Evolutionary conservation across 2,113 vertebrate genomes (phyloP), one percentile per base, ranked within the genome.

Genomic region (Ariopsis seemanni): DNA sequence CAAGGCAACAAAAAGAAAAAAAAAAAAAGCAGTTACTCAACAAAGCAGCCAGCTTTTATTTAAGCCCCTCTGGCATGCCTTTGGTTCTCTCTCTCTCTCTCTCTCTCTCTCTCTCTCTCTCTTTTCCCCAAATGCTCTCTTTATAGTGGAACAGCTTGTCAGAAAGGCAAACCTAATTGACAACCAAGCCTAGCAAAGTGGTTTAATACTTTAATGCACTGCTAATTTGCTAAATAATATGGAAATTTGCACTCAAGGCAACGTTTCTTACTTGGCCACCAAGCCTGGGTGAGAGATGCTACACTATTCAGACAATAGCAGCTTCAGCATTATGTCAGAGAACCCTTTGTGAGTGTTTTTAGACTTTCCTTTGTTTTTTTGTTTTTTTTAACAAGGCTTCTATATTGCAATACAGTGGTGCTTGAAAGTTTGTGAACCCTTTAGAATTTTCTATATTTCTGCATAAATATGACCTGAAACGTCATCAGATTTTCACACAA

Each of bases 121-220:
- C n/a, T 30, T 14, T 14, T 14, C 1, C 20, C 52, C 80, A 57
- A 74, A 57, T 58, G 79, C 27, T 50, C 22, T 83, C 85, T 80
- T 86, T 12, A 88, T 82, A 82, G 30, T 53, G 60, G 55, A 78
- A 22, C 62, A 74, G 88, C 55, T 88, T 86, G 60, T 83, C 30
- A 86, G 27, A 87, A 55, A 87, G 57, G 48, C 20, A 34, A 72
- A 34, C 79, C 57, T 74, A 90, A 90, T 79, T 90, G 75, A 42
- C 63, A 57, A 53, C 22, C 22, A n/a, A 75, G 69, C 57, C 77
- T 72, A 27, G 62, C 42, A 60, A 84, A 87, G 89, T 62, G 75
- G 67, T 82, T 79, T 50, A 84, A 63, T 62, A 84, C 88, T 88
- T 60, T 79, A 86, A 87, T 79, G 52, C 60, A 52, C 65, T 82